Base-by-base conservation (phyloP, 2,113 vertebrate genomes). In the Alligator sinensis region DNA sequence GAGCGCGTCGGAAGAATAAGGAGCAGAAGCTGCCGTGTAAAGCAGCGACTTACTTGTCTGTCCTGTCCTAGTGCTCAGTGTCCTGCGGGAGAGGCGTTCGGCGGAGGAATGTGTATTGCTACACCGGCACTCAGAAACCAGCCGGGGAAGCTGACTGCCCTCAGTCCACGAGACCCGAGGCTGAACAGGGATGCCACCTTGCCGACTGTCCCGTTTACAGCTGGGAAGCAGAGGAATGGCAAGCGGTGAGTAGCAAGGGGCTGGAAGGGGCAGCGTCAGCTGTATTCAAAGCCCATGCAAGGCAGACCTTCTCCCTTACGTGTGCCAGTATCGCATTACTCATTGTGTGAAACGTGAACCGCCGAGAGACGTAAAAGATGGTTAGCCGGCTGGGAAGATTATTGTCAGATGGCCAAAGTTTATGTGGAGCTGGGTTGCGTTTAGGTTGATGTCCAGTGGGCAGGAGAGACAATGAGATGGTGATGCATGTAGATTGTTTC, bases 141-240 rank as follows among this genome's bases (percentile, higher is more conserved):
- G 85, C 92, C 11, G 60, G 92, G 91, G 98, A 98, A 91, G 96
- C 95, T 2, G 97, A 97, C 87, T 99, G 99, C 80, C 87, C 96
- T 68, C 98, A 82, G 1, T 96, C 94, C 59, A 62, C 94, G 92
- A 97, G 98, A 80, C 99, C 99, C 0, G 59, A 97, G 2, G 96
- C 98, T 0, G 98, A 98, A 91, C 98, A 97, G 76, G 97, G 95
- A 97, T 99, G 99, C 93, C 98, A 97, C 55, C 97, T 96, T 61
- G 94, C 97, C 0, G 97, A 95, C 22, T 99, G 99, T 86, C 98
- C 98, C 55, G 92, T 91, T 77, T 98, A 98, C 96, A 96, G 84
- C 82, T 99, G 99, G 99, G 98, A 97, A 17, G 97, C 98, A 11
- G 98, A 98, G 88, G 98, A 98, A 54, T 99, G 99, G 99, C 98